Evolutionary conservation across 2,113 vertebrate species (phyloP), one percentile per base, ranked within the genome.

Genomic region (Megatriorchis doriae): DNA sequence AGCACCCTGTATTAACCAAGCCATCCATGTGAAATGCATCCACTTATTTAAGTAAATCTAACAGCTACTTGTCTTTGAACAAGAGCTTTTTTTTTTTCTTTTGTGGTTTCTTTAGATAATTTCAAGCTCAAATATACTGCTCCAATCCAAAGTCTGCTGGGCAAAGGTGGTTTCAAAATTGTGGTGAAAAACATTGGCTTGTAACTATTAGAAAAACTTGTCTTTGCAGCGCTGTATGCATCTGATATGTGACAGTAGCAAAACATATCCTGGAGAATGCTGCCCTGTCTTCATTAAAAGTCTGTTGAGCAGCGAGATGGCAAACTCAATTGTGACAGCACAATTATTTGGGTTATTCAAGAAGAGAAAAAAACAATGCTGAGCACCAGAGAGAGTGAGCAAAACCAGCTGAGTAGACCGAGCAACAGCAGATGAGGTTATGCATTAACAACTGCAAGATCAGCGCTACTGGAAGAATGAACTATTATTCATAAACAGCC

Each of bases 71-170:
- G 65, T 61, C 94, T 93, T 94, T 89, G 72, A 93, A 94, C 36
- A 53, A 61, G 20, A 87, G 29, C 31, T 6, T 27, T 27, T 53
- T 53, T 53, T 72, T 79, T 55, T 72, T 55, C 32, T 94, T 94
- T 67, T 61, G 62, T 47, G 70, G 56, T 92, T 96, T 94, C 83
- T 96, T 91, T 17, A 53, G 83, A 31, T 87, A 68, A 87, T 95
- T 91, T 75, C 45, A 23, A 68, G 52, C 45, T 83, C 23, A 73
- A 42, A 50, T 13, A 5, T 45, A 68, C 48, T 70, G 48, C 53
- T 96, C 5, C 5, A 6, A 58, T 81, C 45, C 59, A 77, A 0
- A 55, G 34, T 62, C 85, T 74, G 63, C 81, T 74, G 85, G 93
- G 85, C 81, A 77, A 47, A 66, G 43, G 53, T 75, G 52, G 48